These are phyloP conservation scores for Lytechinus pictus DNA, from an alignment of 35 echinoderm and acorn worm species.

Conservation along the genomic window DNA sequence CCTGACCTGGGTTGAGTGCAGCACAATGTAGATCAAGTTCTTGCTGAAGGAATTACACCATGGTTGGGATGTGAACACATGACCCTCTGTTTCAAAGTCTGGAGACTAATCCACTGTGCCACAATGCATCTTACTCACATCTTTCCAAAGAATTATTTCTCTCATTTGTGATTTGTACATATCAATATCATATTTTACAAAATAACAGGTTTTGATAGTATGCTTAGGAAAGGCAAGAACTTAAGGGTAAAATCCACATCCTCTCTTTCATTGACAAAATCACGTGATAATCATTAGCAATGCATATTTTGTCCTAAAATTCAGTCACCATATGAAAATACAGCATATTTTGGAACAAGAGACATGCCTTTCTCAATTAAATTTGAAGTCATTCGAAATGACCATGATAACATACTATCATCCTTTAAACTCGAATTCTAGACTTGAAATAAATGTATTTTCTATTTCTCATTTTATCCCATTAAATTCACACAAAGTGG, in stretches of 20 bases:
- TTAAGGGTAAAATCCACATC: not conserved
- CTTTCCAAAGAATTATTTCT: not conserved
- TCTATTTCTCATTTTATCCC: not conserved
- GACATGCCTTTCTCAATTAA: not conserved
- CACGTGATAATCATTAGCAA: not conserved
- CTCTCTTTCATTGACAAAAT: too few relatives aligned
- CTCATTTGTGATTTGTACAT: not conserved
- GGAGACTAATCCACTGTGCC: too few relatives aligned
- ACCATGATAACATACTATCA: not conserved
- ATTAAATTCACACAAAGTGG: not conserved
- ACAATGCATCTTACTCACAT: too few relatives aligned
- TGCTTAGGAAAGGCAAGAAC: not conserved
- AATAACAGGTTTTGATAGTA: not conserved
- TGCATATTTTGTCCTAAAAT: not conserved
- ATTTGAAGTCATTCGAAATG: not conserved
- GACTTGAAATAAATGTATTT: not conserved
- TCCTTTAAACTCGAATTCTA: not conserved
- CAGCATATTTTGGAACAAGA: not conserved
- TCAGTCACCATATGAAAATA: not conserved
- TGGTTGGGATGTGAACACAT: too few relatives aligned
- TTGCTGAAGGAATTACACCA: too few relatives aligned
- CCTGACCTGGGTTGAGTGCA: too few relatives aligned
- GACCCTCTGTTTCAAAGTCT: too few relatives aligned
- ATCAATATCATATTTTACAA: not conserved
- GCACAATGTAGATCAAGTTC: too few relatives aligned